phyloP scores from a whole-genome alignment of 1,140 invertebrate species.

The Nomia melanderi region DNA sequence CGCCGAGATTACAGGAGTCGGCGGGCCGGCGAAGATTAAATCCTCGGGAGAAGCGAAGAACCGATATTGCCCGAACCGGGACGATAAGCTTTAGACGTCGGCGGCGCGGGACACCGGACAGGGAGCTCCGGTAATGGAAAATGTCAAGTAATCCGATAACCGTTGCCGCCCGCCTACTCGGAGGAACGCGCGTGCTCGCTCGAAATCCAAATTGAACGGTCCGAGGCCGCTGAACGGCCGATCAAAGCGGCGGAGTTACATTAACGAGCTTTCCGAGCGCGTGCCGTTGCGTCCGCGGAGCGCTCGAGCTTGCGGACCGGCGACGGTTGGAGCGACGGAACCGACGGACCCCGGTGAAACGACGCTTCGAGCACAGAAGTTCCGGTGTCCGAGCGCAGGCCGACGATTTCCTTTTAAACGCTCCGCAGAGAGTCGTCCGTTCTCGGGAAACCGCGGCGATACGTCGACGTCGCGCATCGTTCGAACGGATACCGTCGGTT shows the following conservation, averaged over 20 bases:
- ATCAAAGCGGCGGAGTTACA: conserved; percentile 39
- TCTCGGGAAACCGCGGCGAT: conserved; percentile 24
- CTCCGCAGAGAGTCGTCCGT: conserved; percentile 42
- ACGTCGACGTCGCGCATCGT: background rate
- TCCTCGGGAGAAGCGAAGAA: conserved; percentile 11
- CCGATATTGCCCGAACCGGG: conserved; percentile 41
- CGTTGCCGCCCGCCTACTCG: conserved; percentile 24
- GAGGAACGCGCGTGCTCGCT: conserved; percentile 25
- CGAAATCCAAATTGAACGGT: conserved; percentile 58
- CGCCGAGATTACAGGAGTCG: too few relatives aligned
- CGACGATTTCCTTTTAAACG: too few relatives aligned
- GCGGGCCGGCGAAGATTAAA: conserved; percentile 15
- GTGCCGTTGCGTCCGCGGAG: too few relatives aligned
- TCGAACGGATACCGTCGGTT: conserved; percentile 43
- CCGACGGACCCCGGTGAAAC: too few relatives aligned
- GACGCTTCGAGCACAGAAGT: too few relatives aligned
- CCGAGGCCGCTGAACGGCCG: conserved; percentile 26
- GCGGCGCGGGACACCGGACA: conserved; percentile 12
- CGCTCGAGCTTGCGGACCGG: too few relatives aligned
- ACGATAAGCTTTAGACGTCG: conserved; percentile 52
- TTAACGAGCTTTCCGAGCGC: too few relatives aligned
- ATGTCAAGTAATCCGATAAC: conserved; percentile 63
- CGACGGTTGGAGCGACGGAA: too few relatives aligned
- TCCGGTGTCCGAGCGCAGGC: too few relatives aligned
- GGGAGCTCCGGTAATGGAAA: conserved; percentile 51